Evolutionary conservation across 2,888 invertebrate species (phyloP), one percentile per base, ranked within the genome.

Genomic region (Tinea pellionella): DNA sequence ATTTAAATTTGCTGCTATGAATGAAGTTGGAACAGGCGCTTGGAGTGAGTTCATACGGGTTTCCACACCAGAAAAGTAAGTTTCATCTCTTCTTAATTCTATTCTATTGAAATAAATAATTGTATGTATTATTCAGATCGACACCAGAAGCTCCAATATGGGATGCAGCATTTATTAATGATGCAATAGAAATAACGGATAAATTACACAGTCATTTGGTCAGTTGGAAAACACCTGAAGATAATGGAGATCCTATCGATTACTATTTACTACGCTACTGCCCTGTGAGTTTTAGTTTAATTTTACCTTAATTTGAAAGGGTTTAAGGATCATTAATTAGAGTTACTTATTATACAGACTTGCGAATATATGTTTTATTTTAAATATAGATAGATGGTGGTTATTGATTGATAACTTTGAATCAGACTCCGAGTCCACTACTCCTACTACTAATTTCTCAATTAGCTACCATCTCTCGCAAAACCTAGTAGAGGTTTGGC

Each of bases 51-150:
- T 60, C 15, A 47, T 71, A 6, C 60, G 63, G 13, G 81, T 85
- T 64, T 63, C 61, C 7, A 87, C 86, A 0, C 68, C 74, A 32
- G 76, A 78, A 59, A 82, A 77, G 86, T 86, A 71, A 77, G 80
- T 71, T 51, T 12, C 24, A 19, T 53, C 24, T 24, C 24, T 24
- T 4, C 2, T 24, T 24, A 24, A 3, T 24, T 24, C 24, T 24
- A 24, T 3, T 6, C 24, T 24, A 24, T n/a, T n/a, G n/a, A n/a
- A 24, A 24, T 24, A 24, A 24, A 24, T 24, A 24, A 24, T 24
- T 24, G 24, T 3, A 24, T 24, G 24, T 51, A 19, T 43, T 58
- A 30, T 43, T 47, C 63, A 84, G 83, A 64, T 79, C 82, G 42
- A 69, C 69, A 0, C 85, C 86, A 16, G 77, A 79, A 55, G 65